Conservation (phyloP, 2,888 invertebrate species). For the Aproaerema taeniolella region DNA sequence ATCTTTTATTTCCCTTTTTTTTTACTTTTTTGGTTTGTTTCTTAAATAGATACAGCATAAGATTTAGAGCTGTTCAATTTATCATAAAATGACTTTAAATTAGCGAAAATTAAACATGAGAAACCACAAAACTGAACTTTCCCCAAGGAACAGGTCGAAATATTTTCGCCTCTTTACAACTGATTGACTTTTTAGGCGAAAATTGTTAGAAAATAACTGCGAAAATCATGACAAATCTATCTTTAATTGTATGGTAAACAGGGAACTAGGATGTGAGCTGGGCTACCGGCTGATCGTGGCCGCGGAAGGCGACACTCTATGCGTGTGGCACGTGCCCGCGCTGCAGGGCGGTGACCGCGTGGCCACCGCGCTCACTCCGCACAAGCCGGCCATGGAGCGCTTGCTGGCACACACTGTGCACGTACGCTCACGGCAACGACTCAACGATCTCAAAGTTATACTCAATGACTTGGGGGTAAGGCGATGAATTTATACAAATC, state of each 20-base stretch:
- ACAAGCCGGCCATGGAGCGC: slow-evolving; percentile 96
- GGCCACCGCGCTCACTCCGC: slow-evolving; percentile 88
- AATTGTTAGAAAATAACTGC: too few species aligned
- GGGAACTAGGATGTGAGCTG: slow-evolving; percentile 89
- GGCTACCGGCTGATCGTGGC: slow-evolving; percentile 93
- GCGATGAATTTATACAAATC: too few species aligned
- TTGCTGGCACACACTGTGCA: slow-evolving; percentile 96
- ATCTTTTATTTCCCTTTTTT: background rate
- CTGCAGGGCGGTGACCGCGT: slow-evolving; percentile 69
- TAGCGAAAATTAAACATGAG: too few species aligned
- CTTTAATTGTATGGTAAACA: too few species aligned
- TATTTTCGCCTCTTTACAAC: too few species aligned
- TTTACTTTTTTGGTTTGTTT: background rate
- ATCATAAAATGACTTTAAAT: too few species aligned
- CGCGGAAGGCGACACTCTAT: slow-evolving; percentile 80
- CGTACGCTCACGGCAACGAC: slow-evolving; percentile 89
- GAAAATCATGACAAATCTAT: too few species aligned
- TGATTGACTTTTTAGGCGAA: too few species aligned
- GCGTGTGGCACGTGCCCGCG: slow-evolving; percentile 81
- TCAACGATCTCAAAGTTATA: slow-evolving; percentile 88
- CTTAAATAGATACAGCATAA: background rate
- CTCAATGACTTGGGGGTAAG: slow-evolving; percentile 80
- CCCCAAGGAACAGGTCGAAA: too few species aligned
- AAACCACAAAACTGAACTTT: too few species aligned
- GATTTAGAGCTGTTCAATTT: background rate